Evolutionary conservation across 1,140 invertebrate species (phyloP), one percentile per base, ranked within the genome.

Genomic region (Macrocentrus cingulum): DNA sequence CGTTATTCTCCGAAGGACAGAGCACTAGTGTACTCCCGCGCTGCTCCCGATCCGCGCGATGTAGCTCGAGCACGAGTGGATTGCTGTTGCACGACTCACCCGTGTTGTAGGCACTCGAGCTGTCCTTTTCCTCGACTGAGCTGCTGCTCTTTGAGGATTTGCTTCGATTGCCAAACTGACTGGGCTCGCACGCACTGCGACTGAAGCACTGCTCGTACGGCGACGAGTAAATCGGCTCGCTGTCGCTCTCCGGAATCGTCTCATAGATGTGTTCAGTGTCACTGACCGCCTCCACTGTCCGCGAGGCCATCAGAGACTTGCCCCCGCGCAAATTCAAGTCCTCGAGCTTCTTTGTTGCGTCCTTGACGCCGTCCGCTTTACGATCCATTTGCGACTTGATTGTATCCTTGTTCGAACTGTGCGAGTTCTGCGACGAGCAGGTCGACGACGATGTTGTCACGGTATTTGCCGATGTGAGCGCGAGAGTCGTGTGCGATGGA

Each of bases 41-140:
- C 55, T 78, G 75, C 20, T 81, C 73, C 52, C 79, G 75, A 18
- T 74, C 72, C 13, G 71, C 74, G 41, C 80, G 77, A 44, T 82
- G 83, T 2, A 88, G 74, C 64, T 86, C 84, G 51, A 85, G 66
- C 5, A 84, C 84, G 7, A 87, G 74, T 2, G 85, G 87, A 53
- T 87, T 89, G 64, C 88, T 89, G 52, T 89, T 85, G 63, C 87
- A 88, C 1, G 86, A 87, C 59, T 88, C 89, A 1, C 88, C 89
- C 1, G 88, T 90, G 63, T 91, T 91, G 67, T 91, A 91, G 46
- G 89, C 88, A 74, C 86, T 88, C 19, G 88, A 88, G 16, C 85
- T 87, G 58, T 88, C 85, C 46, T 86, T 82, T 41, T 86, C 85
- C 56, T 85, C 83, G 9, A 75, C 76, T 3, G 80, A 82, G 46